phyloP scores from a whole-genome alignment of 1,140 invertebrate species.

The Scaptomyza graminum region DNA sequence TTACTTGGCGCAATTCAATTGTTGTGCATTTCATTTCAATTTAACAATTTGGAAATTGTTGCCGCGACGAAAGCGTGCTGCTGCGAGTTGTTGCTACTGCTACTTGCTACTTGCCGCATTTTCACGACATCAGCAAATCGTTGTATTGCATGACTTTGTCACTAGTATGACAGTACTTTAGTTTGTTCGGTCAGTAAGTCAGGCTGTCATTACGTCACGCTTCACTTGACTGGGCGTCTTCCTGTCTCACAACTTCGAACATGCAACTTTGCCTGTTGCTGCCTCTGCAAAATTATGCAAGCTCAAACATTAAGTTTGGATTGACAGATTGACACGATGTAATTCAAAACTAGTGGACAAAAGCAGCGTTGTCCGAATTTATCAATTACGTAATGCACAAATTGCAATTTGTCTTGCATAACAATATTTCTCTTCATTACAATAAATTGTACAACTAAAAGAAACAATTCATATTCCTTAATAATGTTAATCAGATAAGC shows the following conservation, averaged over 20 bases:
- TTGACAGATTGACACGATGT: slow-evolving; percentile 23
- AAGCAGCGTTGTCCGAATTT: slow-evolving; percentile 2
- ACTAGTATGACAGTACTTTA: slow-evolving; percentile 13
- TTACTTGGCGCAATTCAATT: slow-evolving; percentile 73
- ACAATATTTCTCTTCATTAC: too few relatives aligned
- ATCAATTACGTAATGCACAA: neutral
- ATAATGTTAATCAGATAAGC: too few relatives aligned
- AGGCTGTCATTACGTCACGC: slow-evolving; percentile 32
- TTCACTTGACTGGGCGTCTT: slow-evolving; percentile 34
- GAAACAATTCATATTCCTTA: too few relatives aligned
- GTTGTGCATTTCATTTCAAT: slow-evolving; percentile 79
- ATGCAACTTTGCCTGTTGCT: neutral
- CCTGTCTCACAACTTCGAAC: slow-evolving; percentile 4
- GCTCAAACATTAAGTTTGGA: slow-evolving; percentile 31
- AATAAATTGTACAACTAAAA: too few relatives aligned
- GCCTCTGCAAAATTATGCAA: slow-evolving; percentile 30
- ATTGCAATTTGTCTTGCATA: neutral
- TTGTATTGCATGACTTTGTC: slow-evolving; percentile 42
- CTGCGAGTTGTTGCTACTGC: neutral
- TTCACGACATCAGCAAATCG: slow-evolving; percentile 40
- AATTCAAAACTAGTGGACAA: too few relatives aligned
- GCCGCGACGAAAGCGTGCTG: slow-evolving; percentile 42
- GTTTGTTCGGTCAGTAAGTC: neutral
- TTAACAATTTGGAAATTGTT: slow-evolving; percentile 73
- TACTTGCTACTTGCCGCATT: neutral